Evolutionary conservation across 1,140 invertebrate species (phyloP).

Genomic region (Drosophila obscura): DNA sequence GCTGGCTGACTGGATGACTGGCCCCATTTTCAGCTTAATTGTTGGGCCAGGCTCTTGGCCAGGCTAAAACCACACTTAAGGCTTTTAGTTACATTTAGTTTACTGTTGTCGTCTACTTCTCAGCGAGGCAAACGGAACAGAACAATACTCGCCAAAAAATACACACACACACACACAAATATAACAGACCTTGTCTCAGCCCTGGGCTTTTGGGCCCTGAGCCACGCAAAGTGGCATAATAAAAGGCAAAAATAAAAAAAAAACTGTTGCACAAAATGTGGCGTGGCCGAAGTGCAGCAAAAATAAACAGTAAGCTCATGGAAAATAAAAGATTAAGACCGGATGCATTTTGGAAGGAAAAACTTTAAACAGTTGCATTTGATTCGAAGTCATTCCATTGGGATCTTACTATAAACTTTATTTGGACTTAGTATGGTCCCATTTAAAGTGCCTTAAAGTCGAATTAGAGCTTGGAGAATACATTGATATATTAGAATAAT

Average conservation of each 20-base stretch:
- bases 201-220: conserved; percentile 13
- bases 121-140: conserved; percentile 1
- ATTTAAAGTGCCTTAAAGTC: no score
- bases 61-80: conserved; percentile 66
- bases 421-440: no score
- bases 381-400: no score
- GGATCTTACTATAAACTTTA: no score
- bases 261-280: conserved; percentile 53
- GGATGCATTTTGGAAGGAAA: neutral
- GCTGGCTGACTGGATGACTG: conserved; percentile 1
- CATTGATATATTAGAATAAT: no score
- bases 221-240: no score
- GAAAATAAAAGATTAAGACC: conserved; percentile 8
- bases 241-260: conserved; percentile 16
- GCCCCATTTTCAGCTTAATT: conserved; percentile 47
- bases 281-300: conserved; percentile 37
- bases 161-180: conserved; percentile 14
- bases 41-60: conserved; percentile 40
- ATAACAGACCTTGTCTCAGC: conserved; percentile 49
- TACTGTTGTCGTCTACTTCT: conserved; percentile 40
- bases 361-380: neutral
- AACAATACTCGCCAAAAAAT: conserved; percentile 12
- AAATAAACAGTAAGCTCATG: conserved; percentile 30
- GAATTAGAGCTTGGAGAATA: no score
- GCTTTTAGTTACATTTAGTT: conserved; percentile 73